phyloP scores from a whole-genome alignment of 2,888 invertebrate species.

The Phaonia tiefii region DNA sequence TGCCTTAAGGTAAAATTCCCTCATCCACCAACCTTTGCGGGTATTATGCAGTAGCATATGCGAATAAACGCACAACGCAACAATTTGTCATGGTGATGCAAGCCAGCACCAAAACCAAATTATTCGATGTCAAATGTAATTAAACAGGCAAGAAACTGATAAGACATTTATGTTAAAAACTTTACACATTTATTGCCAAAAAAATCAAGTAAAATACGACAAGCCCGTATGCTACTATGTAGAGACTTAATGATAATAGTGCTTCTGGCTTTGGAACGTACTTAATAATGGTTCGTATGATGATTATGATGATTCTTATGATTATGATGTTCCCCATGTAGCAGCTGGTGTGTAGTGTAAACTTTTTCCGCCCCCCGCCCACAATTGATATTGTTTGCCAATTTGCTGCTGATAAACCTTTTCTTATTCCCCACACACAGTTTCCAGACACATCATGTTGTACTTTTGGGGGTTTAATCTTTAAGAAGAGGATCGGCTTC shows the following conservation, averaged over 20 bases:
- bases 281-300: neutral
- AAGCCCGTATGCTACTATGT: neutral
- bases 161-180: conserved; percentile 51
- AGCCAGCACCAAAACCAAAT: neutral
- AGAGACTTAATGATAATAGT: neutral
- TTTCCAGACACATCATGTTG: too few species aligned
- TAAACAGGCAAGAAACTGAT: conserved; percentile 58
- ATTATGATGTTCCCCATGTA: conserved; percentile 11
- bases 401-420: conserved; percentile 60
- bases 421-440: conserved; percentile 27
- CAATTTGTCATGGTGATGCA: neutral
- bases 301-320: neutral
- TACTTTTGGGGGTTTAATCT: conserved; percentile 44
- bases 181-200: conserved; percentile 58
- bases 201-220: conserved; percentile 1
- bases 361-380: too few species aligned
- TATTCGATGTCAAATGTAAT: neutral
- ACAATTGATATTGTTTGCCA: too few species aligned
- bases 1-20: neutral
- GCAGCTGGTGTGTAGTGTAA: neutral
- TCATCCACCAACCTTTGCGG: neutral
- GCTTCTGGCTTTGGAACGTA: too few species aligned
- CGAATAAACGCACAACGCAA: neutral
- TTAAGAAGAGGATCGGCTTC: conserved; percentile 17
- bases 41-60: neutral